A percentile compares a stretch with the other conserved stretches of the same genome.
Evolutionary conservation across 2,797 vertebrate species (phyloP).

Genomic region (Lepilemur ruficaudatus): DNA sequence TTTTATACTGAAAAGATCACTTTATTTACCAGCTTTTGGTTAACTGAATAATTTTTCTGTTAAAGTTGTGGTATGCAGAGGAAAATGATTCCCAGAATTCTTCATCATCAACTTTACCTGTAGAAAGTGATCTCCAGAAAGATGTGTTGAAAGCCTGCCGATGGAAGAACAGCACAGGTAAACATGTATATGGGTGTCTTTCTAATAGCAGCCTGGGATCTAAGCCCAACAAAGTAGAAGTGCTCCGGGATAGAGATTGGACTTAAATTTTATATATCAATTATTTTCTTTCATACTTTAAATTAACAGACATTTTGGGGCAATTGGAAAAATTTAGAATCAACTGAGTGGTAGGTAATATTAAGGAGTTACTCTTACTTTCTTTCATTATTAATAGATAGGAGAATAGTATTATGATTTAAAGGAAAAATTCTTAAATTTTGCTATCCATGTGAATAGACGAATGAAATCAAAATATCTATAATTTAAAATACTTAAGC

Average conservation of each 20-base stretch:
- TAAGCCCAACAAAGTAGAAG: neutral
- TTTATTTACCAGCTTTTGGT: slow-evolving; percentile 5
- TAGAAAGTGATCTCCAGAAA: slow-evolving; percentile 41
- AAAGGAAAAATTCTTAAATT: neutral
- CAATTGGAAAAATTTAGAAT: neutral
- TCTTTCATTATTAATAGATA: neutral
- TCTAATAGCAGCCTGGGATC: neutral
- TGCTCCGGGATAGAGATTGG: neutral
- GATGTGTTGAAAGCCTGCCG: slow-evolving; percentile 85
- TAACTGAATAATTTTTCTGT: slow-evolving; percentile 71
- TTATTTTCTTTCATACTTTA: neutral
- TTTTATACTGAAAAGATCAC: neutral
- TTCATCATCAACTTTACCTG: accelerated
- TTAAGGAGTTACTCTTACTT: neutral
- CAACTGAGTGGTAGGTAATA: neutral
- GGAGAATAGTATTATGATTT: neutral
- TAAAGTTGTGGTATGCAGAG: slow-evolving; percentile 86
- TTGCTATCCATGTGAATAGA: neutral
- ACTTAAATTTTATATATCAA: neutral
- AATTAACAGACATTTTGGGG: neutral
- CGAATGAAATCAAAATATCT: neutral
- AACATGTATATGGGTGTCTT: neutral
- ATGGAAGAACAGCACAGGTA: slow-evolving; percentile 85
- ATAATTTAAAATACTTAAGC: neutral
- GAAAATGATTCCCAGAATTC: neutral